Evolutionary conservation across 2,113 vertebrate genomes (phyloP), one percentile per base, ranked within the genome.

Genomic region (Brachyistius frenatus): DNA sequence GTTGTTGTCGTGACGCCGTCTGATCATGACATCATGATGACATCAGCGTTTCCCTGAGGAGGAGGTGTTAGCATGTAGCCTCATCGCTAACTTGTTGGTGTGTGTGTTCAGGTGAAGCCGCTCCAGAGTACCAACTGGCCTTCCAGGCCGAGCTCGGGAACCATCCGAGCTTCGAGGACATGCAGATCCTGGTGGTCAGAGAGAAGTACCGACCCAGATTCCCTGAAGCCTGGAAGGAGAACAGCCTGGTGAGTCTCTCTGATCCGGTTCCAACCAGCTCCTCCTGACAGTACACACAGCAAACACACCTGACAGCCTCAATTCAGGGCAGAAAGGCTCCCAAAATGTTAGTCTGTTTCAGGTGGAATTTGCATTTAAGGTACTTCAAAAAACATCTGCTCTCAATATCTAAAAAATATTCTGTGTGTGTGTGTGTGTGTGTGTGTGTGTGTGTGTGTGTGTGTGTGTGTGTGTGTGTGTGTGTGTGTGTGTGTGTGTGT

Each of bases 191-290:
- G 71, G 97, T 99, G 54, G 96, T 95, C 87, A 94, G 97, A 86
- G 96, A 98, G 90, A 99, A 98, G 79, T 94, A 95, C 91, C 92
- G 97, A 85, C 97, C 98, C 53, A 95, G 95, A 85, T 99, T 99
- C 89, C 98, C 98, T 16, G 96, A 98, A 87, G 95, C 96, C 1
- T 99, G 98, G 98, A 98, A 97, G 89, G 96, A 98, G 89, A 98
- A 98, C 89, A 97, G 96, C 69, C 88, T 97, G 96, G 98, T 90
- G 0, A 7, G 87, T 54, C 3, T 57, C 3, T 44, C 41, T 11
- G 41, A 5, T n/a, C 2, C 5, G n/a, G 3, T 5, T 7, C 2
- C 13, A 15, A 65, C 3, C 11, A 7, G 3, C 37, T 41, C 41
- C 2, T 11, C 37, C 7, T 37, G 37, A 7, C 23, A 23, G 23